phyloP scores from a whole-genome alignment of 2,888 invertebrate genomes.

The Gari tellinella region DNA sequence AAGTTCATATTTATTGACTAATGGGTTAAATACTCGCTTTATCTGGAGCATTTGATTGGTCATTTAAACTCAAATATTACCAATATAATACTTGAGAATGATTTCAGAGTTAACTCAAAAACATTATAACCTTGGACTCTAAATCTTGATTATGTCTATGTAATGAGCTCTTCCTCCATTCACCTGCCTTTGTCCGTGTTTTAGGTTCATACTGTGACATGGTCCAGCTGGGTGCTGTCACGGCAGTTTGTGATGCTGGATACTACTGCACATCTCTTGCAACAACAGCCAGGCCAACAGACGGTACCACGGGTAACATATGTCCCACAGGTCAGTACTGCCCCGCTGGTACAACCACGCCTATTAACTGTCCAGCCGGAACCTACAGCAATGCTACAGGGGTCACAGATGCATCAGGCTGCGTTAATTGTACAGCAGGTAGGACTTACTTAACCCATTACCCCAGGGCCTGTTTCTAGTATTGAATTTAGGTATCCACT shows the following conservation, averaged over 20 bases:
- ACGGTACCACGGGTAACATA: conserved; percentile 78
- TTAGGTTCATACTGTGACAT: conserved; percentile 78
- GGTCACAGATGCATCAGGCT: conserved; percentile 70
- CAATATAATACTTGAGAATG: too few relatives aligned
- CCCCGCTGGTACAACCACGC: conserved; percentile 72
- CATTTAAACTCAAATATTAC: too few relatives aligned
- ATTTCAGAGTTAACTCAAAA: too few relatives aligned
- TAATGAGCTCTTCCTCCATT: background rate
- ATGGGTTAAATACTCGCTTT: too few relatives aligned
- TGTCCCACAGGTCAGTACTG: conserved; percentile 82
- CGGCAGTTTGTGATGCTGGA: conserved; percentile 78
- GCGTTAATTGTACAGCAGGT: conserved; percentile 79
- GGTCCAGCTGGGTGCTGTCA: conserved; percentile 70
- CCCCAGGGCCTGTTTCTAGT: too few relatives aligned
- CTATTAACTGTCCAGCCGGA: conserved; percentile 77
- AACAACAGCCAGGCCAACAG: conserved; percentile 70
- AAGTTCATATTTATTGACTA: too few relatives aligned
- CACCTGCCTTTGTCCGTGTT: background rate
- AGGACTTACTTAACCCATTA: background rate
- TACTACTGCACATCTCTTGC: conserved; percentile 79
- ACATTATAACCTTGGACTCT: too few relatives aligned
- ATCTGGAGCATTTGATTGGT: too few relatives aligned
- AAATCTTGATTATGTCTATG: background rate
- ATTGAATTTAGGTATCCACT: too few relatives aligned
- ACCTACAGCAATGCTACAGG: conserved; percentile 79